Evolutionary conservation across 2,888 invertebrate species (phyloP), one percentile per base, ranked within the genome.

Genomic region (Sisyra terminalis): DNA sequence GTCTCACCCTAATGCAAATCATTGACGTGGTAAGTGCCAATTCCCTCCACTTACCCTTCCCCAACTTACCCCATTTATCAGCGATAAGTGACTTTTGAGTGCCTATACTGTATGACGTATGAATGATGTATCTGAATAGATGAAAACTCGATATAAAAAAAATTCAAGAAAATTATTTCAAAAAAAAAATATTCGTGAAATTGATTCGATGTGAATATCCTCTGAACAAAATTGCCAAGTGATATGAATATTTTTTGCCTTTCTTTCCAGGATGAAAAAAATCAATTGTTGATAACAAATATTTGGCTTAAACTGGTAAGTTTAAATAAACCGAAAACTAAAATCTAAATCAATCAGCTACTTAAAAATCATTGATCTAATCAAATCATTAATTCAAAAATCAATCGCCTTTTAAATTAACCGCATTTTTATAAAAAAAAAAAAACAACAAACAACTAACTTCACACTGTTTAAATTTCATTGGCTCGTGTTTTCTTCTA

Each of bases 261-360:
- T 53, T 57, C 55, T 58, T 77, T 75, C 52, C 75, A 92, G 90
- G 90, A 93, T 70, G 92, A 92, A 72, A 92, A 92, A 70, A 92
- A 93, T 73, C 92, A 93, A 73, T 78, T 92, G 67, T 78, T 93
- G 63, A 87, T 90, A 65, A 87, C 92, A 59, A 93, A 92, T 71
- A 87, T 92, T 69, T 93, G 93, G 93, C 75, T 92, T 57, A 90
- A 89, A 75, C 71, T 90, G 76, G 90, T 90, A 71, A 88, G 88
- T 80, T 14, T 15, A 30, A 15, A 29, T 29, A 13, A 24, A 24
- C 3, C 7, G 3, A 24, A 24, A 24, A 24, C 3, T 24, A 7
- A 24, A 24, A 24, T 24, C 3, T 24, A 24, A 24, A 24, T 24
- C 24, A 24, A 24, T 24, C 24, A 24, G 7, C 7, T 24, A 24